Evolutionary conservation across 2,888 invertebrate genomes (phyloP), one percentile per base, ranked within the genome.

Genomic region (Neoaliturus tenellus): DNA sequence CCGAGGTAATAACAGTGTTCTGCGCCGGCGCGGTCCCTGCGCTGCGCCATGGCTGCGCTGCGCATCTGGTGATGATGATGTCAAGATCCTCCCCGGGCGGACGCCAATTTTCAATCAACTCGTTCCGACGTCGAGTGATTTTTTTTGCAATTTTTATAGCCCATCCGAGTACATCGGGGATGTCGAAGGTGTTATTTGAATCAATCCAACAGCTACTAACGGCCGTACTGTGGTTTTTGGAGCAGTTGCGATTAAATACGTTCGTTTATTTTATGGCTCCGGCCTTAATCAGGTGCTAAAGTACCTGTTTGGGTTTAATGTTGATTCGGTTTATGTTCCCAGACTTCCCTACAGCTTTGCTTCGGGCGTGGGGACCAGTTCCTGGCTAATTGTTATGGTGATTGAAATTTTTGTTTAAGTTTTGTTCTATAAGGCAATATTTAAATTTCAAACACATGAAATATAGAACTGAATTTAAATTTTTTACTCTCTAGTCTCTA

Each of bases 101-200:
- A 25, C 4, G 62, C 62, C 55, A 71, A 71, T 71, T 71, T 71
- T 71, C 71, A 71, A 71, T 71, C 71, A 71, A 41, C 71, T 71
- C 39, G 41, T 71, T 71, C 17, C 71, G n/a, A n/a, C 71, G 41
- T 20, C 6, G 71, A 71, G 71, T 71, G 71, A 71, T 39, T 71
- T 71, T n/a, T 69, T 71, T 71, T 71, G 39, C 41, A 71, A 71
- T 39, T 41, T 67, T 71, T 71, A 71, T 41, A 71, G 71, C 71
- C 39, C 55, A 31, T 35, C n/a, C 33, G 20, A 71, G 71, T 71
- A 23, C 71, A 39, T 41, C 20, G 41, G 25, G 28, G 28, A 17
- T 62, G 62, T 62, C 62, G 62, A 71, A 41, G 71, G 71, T 75
- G 75, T 75, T 75, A 75, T 75, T 75, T 75, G 75, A 75, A 75